Percentiles rank a stretch among this genome's conserved stretches.
These are phyloP conservation scores for Hepsetus odoe DNA, from an alignment of 2,113 vertebrate species.

Conservation along the genomic window DNA sequence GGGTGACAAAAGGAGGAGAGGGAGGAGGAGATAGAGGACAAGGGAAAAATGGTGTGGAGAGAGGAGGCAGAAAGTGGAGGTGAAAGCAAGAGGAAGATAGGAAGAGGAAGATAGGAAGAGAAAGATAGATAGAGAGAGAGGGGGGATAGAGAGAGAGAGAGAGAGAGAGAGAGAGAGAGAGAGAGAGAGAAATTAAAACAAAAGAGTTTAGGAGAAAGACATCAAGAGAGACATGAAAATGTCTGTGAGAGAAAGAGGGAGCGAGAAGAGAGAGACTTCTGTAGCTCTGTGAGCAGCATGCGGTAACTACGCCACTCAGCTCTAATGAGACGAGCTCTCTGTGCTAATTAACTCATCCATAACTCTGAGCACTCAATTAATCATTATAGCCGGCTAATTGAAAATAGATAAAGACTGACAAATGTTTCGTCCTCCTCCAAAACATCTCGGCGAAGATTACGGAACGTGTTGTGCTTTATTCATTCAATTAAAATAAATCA, in stretches of 20 bases:
- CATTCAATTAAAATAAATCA: slow-evolving; percentile 58
- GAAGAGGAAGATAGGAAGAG: not conserved
- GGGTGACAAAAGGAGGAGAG: not conserved
- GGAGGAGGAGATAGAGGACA: too few relatives aligned
- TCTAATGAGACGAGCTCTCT: slow-evolving; percentile 79
- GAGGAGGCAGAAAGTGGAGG: too few relatives aligned
- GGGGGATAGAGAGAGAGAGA: not conserved
- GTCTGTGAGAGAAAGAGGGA: slow-evolving; percentile 23
- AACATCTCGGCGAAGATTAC: slow-evolving; percentile 52
- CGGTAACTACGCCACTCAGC: slow-evolving; percentile 65
- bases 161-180: not conserved
- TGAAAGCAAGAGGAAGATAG: not conserved
- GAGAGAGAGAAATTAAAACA: not conserved
- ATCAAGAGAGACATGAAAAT: too few relatives aligned
- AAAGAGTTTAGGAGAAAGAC: not conserved
- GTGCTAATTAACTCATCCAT: slow-evolving; percentile 82
- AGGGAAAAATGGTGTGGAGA: too few relatives aligned
- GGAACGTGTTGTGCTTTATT: slow-evolving; percentile 55
- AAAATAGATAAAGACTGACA: slow-evolving; percentile 78
- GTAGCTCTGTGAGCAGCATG: slow-evolving; percentile 60
- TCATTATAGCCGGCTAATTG: slow-evolving; percentile 70
- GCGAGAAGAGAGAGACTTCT: slow-evolving; percentile 37
- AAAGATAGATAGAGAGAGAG: not conserved
- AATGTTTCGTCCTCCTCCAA: slow-evolving; percentile 66
- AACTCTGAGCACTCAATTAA: slow-evolving; percentile 82